Evolutionary conservation across 2,113 vertebrate species (phyloP).

Genomic region (Sceloporus tristichus): DNA sequence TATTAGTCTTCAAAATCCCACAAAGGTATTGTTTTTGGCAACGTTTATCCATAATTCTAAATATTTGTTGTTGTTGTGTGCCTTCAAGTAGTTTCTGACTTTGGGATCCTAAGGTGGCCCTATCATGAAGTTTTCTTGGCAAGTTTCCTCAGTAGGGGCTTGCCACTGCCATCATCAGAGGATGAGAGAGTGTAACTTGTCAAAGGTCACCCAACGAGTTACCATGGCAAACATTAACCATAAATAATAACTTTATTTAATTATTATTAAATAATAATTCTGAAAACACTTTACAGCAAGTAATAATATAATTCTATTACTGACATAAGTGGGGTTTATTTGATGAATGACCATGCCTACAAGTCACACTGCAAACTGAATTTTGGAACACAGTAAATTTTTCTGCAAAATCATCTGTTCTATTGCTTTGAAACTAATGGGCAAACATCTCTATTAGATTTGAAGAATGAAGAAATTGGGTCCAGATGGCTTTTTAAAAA

Average conservation of each 20-base stretch:
- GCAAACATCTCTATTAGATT: neutral
- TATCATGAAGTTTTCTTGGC: no score
- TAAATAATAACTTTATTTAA: neutral
- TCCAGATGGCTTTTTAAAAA: neutral
- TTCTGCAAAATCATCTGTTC: neutral
- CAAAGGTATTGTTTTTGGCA: neutral
- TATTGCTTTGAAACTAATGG: neutral
- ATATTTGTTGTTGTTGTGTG: neutral
- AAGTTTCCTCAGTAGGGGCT: no score
- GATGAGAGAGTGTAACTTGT: no score
- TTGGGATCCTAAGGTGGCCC: no score
- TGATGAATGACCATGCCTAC: neutral
- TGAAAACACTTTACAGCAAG: neutral
- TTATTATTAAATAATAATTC: neutral
- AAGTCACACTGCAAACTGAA: neutral
- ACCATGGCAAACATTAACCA: no score
- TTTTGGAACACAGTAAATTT: neutral
- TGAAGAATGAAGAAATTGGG: neutral
- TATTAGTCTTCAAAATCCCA: neutral
- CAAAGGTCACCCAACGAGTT: no score
- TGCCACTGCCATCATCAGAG: no score
- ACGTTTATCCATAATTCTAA: neutral
- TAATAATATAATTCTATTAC: no score
- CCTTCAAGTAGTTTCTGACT: no score
- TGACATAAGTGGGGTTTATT: neutral